These are phyloP conservation scores for Enteromius viviparus DNA, from an alignment of 2,797 vertebrate species.

Conservation along the genomic window DNA sequence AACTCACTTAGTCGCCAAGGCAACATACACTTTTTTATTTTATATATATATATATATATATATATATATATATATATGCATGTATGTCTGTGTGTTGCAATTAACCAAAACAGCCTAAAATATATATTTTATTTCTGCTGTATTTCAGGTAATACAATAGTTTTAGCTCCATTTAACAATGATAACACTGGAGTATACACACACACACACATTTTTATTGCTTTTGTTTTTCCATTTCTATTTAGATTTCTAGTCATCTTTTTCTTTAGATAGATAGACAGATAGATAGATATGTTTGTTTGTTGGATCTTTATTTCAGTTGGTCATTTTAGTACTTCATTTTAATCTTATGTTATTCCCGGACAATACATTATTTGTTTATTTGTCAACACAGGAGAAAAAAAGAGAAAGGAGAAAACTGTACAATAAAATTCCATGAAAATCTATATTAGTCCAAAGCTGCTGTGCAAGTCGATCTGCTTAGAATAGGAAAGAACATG, in stretches of 20 bases:
- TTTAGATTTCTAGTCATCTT: too few species aligned
- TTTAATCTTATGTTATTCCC: neutral
- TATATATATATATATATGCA: too few species aligned
- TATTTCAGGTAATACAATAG: too few species aligned
- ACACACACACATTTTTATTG: too few species aligned
- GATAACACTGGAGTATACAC: neutral
- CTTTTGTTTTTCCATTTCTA: neutral
- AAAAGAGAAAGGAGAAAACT: neutral
- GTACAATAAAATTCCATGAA: neutral
- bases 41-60: too few species aligned
- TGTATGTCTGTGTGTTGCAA: neutral
- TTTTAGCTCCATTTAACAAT: too few species aligned
- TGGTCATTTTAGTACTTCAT: neutral
- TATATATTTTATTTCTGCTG: too few species aligned
- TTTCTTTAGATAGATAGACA: too few species aligned
- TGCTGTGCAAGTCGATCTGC: neutral
- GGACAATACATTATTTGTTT: too few species aligned
- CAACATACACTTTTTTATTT: too few species aligned
- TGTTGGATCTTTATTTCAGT: neutral
- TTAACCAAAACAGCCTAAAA: neutral
- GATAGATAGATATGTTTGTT: too few species aligned
- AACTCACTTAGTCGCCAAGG: neutral
- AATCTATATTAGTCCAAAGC: neutral
- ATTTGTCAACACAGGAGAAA: neutral
- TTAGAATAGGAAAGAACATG: neutral